These are phyloP conservation scores for Ennomos fuscantarius DNA, from an alignment of 2,888 invertebrate species.

Conservation along the genomic window DNA sequence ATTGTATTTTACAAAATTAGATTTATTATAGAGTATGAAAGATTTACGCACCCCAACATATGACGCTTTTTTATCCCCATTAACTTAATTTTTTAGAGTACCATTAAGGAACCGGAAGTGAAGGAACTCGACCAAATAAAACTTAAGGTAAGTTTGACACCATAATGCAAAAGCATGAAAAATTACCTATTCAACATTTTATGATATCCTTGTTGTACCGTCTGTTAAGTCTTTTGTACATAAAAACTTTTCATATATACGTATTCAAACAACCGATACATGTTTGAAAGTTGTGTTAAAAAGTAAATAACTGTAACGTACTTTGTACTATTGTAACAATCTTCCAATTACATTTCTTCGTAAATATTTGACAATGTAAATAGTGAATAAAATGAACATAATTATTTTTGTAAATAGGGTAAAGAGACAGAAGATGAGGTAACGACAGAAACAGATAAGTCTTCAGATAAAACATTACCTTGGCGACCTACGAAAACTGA, in stretches of 20 bases:
- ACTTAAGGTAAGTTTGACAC: slow-evolving; percentile 72
- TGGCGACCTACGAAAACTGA: slow-evolving; percentile 77
- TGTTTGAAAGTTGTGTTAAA: slow-evolving; percentile 55
- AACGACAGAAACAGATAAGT: slow-evolving; percentile 57
- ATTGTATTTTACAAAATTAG: slow-evolving; percentile 26
- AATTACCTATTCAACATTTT: slow-evolving; percentile 28
- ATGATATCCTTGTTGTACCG: slow-evolving; percentile 38
- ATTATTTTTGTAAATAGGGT: slow-evolving; percentile 75
- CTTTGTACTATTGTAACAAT: not conserved
- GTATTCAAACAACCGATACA: slow-evolving; percentile 50
- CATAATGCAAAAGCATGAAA: slow-evolving; percentile 44
- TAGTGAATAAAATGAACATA: slow-evolving; percentile 34
- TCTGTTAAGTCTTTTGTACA: slow-evolving; percentile 51
- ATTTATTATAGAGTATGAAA: slow-evolving; percentile 13
- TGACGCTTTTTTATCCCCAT: slow-evolving; percentile 62
- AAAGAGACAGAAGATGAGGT: slow-evolving; percentile 64
- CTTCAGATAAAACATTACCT: slow-evolving; percentile 70
- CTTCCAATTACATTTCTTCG: slow-evolving; percentile 21
- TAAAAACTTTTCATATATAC: slow-evolving; percentile 48
- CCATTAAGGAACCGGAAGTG: slow-evolving; percentile 68
- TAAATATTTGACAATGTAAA: slow-evolving; percentile 38
- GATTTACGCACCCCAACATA: slow-evolving; percentile 40
- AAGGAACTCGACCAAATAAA: slow-evolving; percentile 70
- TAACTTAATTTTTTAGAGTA: slow-evolving; percentile 74
- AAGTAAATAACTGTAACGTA: slow-evolving; percentile 58